Evolutionary conservation across 1,140 invertebrate genomes (phyloP).

Genomic region (Scaptomyza montana): DNA sequence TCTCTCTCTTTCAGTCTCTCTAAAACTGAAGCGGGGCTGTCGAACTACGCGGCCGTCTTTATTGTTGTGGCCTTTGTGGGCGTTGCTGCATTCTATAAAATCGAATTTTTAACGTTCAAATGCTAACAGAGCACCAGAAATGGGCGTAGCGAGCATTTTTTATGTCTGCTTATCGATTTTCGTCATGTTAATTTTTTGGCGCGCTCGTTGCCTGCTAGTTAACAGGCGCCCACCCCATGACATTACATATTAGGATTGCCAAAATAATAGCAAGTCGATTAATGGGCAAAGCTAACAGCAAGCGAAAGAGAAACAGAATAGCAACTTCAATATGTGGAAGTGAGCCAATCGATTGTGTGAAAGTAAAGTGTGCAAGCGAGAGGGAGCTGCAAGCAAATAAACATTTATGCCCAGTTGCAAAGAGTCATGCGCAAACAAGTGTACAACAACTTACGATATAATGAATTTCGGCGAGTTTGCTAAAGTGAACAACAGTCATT

Average conservation of each 20-base stretch:
- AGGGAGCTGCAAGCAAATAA: conserved; percentile 3
- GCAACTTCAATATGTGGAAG: not conserved
- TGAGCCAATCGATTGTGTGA: not conserved
- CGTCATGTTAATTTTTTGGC: conserved; percentile 62
- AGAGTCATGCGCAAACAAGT: conserved; percentile 31
- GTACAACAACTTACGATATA: conserved; percentile 23
- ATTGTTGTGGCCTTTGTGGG: conserved; percentile 50
- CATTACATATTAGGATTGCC: conserved; percentile 80
- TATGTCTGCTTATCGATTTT: conserved; percentile 58
- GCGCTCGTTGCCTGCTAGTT: conserved; percentile 64
- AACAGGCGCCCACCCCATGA: conserved; percentile 79
- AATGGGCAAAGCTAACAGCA: conserved; percentile 37
- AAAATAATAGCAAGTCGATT: conserved; percentile 83
- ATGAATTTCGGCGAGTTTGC: conserved; percentile 8
- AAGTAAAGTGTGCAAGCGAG: conserved; percentile 48
- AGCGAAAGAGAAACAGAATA: conserved; percentile 19
- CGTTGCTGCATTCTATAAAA: conserved; percentile 82
- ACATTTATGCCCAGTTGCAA: conserved; percentile 35
- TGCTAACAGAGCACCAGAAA: conserved; percentile 72
- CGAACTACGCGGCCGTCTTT: conserved; percentile 9
- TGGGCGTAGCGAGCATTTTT: conserved; percentile 23
- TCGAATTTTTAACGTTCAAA: conserved; percentile 83
- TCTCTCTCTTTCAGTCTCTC: conserved; percentile 3
- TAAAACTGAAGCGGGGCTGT: conserved; percentile 19
- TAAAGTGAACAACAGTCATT: conserved; percentile 2